phyloP scores from a whole-genome alignment of 2,888 invertebrate species.

The Orthonevra nobilis region DNA sequence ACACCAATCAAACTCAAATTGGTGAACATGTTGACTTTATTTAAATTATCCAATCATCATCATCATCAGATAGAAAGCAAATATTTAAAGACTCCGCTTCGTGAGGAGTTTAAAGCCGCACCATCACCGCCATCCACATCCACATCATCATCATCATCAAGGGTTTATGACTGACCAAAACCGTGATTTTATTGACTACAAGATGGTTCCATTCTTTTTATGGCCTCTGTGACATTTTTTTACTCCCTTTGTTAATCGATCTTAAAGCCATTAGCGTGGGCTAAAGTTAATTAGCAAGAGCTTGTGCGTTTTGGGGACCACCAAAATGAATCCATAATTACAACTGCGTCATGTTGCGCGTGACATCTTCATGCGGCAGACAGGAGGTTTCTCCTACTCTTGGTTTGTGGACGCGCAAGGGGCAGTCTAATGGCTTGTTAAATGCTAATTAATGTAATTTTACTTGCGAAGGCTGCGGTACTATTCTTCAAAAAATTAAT shows the following conservation, averaged over 20 bases:
- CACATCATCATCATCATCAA: slow-evolving; percentile 1
- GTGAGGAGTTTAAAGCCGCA: too few relatives aligned
- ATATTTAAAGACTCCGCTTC: too few relatives aligned
- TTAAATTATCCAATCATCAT: too few relatives aligned
- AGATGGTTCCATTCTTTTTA: background rate
- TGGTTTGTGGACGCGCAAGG: background rate
- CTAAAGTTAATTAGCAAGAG: slow-evolving; percentile 31
- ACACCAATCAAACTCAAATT: too few relatives aligned
- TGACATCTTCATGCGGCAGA: slow-evolving; percentile 46
- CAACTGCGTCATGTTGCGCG: slow-evolving; percentile 48
- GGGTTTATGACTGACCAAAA: background rate
- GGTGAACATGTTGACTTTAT: too few relatives aligned
- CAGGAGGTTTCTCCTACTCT: background rate
- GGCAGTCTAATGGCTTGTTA: slow-evolving; percentile 56
- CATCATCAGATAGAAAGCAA: too few relatives aligned
- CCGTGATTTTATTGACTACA: slow-evolving; percentile 10
- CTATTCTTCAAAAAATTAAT: slow-evolving; percentile 3
- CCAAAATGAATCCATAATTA: slow-evolving; percentile 38
- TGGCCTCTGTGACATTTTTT: too few relatives aligned
- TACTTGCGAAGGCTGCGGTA: slow-evolving; percentile 25
- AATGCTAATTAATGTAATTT: slow-evolving; percentile 56
- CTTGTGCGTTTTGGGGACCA: slow-evolving; percentile 15
- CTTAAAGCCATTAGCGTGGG: slow-evolving; percentile 17
- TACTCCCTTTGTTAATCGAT: slow-evolving; percentile 28
- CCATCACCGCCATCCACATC: too few relatives aligned